Evolutionary conservation across 1,140 invertebrate species (phyloP).

Genomic region (Pseudomyrmex dendroicus): DNA sequence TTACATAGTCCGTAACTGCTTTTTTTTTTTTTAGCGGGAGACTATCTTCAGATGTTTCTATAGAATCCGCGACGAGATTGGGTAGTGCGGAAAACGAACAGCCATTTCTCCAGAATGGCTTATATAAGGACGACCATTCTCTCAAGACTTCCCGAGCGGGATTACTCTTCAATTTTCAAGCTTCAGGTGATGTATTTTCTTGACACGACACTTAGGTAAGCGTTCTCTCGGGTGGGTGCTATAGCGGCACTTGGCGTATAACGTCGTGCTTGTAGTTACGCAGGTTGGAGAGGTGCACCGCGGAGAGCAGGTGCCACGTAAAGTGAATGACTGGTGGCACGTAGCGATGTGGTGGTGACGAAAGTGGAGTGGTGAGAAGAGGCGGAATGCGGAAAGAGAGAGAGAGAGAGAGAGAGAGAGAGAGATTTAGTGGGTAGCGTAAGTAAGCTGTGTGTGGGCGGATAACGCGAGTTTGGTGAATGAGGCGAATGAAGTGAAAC

Average conservation of each 20-base stretch:
- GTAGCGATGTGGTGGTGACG: constrained; percentile 58
- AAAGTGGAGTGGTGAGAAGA: neutral
- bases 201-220: constrained; percentile 42
- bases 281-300: constrained; percentile 32
- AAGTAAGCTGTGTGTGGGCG: constrained; percentile 72
- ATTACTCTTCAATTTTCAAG: constrained; percentile 59
- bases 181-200: constrained; percentile 51
- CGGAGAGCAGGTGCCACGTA: constrained; percentile 65
- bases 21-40: neutral
- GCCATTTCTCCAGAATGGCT: neutral
- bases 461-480: constrained; percentile 78
- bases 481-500: constrained; percentile 80
- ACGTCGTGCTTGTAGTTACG: neutral
- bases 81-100: constrained; percentile 42
- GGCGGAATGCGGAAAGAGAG: neutral
- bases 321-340: constrained; percentile 69
- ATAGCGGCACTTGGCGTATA: constrained; percentile 33
- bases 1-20: neutral
- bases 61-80: constrained; percentile 18
- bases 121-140: neutral
- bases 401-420: constrained; percentile 54
- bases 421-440: constrained; percentile 65
- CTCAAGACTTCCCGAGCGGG: constrained; percentile 28
- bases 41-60: constrained; percentile 17
- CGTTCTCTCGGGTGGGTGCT: constrained; percentile 16